Evolutionary conservation across 2,797 vertebrate species (phyloP), one percentile per base, ranked within the genome.

Genomic region (Knipowitschia caucasica): DNA sequence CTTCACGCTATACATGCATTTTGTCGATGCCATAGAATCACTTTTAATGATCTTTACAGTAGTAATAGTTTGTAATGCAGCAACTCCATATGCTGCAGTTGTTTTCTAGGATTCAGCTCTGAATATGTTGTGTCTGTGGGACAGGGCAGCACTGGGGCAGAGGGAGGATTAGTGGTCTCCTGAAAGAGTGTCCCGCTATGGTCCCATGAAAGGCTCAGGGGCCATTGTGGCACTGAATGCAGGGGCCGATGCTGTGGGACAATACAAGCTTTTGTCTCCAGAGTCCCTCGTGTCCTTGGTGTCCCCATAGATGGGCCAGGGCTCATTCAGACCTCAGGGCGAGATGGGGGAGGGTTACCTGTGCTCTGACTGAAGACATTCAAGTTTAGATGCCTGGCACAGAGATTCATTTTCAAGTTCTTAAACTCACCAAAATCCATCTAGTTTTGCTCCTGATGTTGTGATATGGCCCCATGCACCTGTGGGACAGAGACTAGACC

Each of bases 201-300:
- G 68, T 80, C 66, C 64, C 2, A 38, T 49, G 56, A 53, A 67
- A 54, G 64, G 64, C 60, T 65, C 27, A 62, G 38, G 64, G 68
- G 46, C 49, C 67, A 84, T 83, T 86, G 78, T 84, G 69, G 53
- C 40, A 20, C 40, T 86, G 79, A 86, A 88, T 85, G 84, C 83
- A 75, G 73, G 75, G 77, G 73, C 69, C 69, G 73, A 85, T 82
- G 82, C 73, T 53, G 60, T 18, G 65, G 73, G 78, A 87, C 84
- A 89, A 87, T 86, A 53, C 56, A 23, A 53, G 70, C 82, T 89
- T 39, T 87, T 89, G 84, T 87, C 71, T 72, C 69, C 59, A 29
- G 9, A 53, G 75, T 60, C 72, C 58, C 59, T 50, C 59, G 24
- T 72, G 69, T 70, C 82, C 80, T 81, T 83, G 85, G 78, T 75